Evolutionary conservation across 2,113 vertebrate species (phyloP), one percentile per base, ranked within the genome.

Genomic region (Pycnonotus jocosus): DNA sequence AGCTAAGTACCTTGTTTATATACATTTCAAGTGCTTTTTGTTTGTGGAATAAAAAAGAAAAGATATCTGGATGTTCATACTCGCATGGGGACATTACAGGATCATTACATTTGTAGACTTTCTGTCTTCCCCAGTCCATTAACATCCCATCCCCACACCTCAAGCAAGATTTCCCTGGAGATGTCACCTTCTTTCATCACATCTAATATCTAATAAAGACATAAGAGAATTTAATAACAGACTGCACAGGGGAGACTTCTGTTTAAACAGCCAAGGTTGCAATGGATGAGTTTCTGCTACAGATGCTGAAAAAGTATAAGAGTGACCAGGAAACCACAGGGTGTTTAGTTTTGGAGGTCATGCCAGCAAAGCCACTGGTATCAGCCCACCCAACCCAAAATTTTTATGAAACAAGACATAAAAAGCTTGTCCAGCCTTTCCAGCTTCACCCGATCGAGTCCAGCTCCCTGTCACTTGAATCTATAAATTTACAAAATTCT

Each of bases 221-320:
- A 56, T 81, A 83, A 88, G 68, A 93, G 42, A 83, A 93, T 94
- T 94, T 95, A 93, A 92, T 91, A 95, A 92, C 74, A 91, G 84
- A 45, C 65, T 82, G 45, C 81, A 85, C 50, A 90, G 50, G 62
- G 27, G 81, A 95, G 50, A 88, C 22, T 91, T 92, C 70, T 91
- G 79, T 76, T 89, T 54, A 54, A 85, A 70, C 35, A 80, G 58
- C 33, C 70, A 80, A 80, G 56, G 54, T 10, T 87, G 70, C 66
- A 93, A 79, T 81, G 60, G 33, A 10, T 56, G 47, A 27, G 48
- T 65, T 82, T 61, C 71, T 90, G n/a, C 47, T 47, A 21, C 58
- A 83, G 74, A 65, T 92, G 79, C 71, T 86, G 54, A 90, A 65
- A 58, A 57, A 83, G 64, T 47, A 4, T 77, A 76, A 85, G 37